A percentile compares a stretch with the other conserved stretches of the same genome.
Evolutionary conservation across 2,797 vertebrate genomes (phyloP).

Genomic region (Limosa lapponica): DNA sequence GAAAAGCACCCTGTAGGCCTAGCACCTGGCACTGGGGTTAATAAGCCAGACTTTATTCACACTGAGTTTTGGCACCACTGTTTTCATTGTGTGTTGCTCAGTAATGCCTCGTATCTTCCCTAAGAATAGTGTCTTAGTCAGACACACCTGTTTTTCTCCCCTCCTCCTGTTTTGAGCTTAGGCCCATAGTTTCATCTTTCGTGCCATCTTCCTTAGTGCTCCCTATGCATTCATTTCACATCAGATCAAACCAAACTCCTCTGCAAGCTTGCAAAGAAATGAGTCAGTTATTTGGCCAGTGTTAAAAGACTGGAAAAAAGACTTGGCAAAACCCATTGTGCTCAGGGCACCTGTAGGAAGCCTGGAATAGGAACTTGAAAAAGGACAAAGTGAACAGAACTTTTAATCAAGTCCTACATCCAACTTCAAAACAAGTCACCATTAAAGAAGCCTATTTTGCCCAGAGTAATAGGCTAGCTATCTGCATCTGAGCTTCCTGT

Average conservation of each 20-base stretch:
- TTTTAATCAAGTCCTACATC: not conserved
- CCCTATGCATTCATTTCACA: not conserved
- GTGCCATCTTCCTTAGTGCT: not conserved
- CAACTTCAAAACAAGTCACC: not conserved
- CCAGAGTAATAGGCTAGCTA: not conserved
- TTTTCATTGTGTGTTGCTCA: not conserved
- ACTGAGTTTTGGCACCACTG: not conserved
- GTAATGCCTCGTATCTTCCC: not conserved
- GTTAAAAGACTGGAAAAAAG: constrained; percentile 37
- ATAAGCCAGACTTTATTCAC: not conserved
- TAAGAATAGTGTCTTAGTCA: not conserved
- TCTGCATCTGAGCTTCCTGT: not conserved
- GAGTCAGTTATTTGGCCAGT: not conserved
- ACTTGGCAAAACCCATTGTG: not conserved
- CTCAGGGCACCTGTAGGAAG: constrained; percentile 4
- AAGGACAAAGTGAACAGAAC: not conserved
- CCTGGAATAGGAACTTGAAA: not conserved
- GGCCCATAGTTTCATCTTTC: not conserved
- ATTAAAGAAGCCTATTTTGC: not conserved
- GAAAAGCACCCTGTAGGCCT: not conserved
- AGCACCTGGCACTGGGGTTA: constrained; percentile 10
- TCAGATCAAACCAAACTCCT: not conserved
- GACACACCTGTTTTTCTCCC: not conserved
- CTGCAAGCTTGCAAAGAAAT: not conserved
- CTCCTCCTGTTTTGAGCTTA: not conserved